Conservation (phyloP, 2,888 invertebrate genomes). For the Dinocampus coccinellae region DNA sequence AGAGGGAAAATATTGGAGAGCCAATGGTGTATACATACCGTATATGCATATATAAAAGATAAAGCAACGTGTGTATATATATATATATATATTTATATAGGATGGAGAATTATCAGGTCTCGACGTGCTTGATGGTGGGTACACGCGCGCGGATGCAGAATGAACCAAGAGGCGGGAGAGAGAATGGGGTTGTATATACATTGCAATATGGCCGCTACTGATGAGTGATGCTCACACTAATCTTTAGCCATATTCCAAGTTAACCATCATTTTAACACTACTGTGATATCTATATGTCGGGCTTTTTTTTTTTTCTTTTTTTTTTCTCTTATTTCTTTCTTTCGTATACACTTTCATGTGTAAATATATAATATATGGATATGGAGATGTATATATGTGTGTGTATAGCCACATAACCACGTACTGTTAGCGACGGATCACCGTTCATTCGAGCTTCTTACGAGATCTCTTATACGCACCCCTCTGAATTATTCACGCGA, state of each 20-base stretch:
- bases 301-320: slow-evolving; percentile 23
- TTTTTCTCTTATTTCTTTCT: slow-evolving; percentile 2
- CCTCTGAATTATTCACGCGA: slow-evolving; percentile 51
- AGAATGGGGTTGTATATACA: slow-evolving; percentile 43
- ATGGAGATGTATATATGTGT: neutral
- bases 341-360: neutral
- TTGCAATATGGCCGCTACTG: slow-evolving; percentile 68
- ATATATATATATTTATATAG: slow-evolving; percentile 20
- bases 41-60: slow-evolving; percentile 35
- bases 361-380: neutral
- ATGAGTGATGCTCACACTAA: slow-evolving; percentile 68
- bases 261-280: slow-evolving; percentile 11
- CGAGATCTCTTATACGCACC: slow-evolving; percentile 39
- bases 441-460: slow-evolving; percentile 36
- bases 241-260: slow-evolving; percentile 58
- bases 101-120: slow-evolving; percentile 67
- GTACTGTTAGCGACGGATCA: slow-evolving; percentile 27
- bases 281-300: too few relatives aligned
- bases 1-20: slow-evolving; percentile 36
- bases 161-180: slow-evolving; percentile 15
- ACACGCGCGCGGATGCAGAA: slow-evolving; percentile 38
- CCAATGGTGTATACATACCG: neutral
- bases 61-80: too few relatives aligned
- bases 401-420: neutral
- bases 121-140: slow-evolving; percentile 47